Evolutionary conservation across 2,797 vertebrate genomes (phyloP), one percentile per base, ranked within the genome.

Genomic region (Brotula barbata): DNA sequence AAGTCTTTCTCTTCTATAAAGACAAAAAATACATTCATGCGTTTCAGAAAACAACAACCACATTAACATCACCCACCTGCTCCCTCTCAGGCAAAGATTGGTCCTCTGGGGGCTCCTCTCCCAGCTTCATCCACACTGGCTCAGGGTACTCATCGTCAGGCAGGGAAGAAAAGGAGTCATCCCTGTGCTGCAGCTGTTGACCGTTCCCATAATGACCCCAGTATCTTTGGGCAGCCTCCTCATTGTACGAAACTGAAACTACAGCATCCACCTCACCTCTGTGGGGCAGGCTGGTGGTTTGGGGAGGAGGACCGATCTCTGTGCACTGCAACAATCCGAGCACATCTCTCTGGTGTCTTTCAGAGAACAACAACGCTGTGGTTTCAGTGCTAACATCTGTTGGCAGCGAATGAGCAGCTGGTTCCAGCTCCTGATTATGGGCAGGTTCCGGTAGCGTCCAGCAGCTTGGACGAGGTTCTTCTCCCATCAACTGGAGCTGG

Each of bases 331-430:
- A 84, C 39, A 97, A 89, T 21, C 84, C 92, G 37, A 83, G 81
- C 60, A 96, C 58, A 64, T 95, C 93, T n/a, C 89, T 91, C 3
- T 91, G 88, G 64, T 91, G 90, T 0, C 84, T 87, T 51, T 95
- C 93, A 0, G 93, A 90, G 0, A 94, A 94, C 28, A 97, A 88
- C 55, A 97, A 86, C 2, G 95, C 94, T 0, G 90, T 87, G 34
- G 72, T 81, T 67, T 85, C 75, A 20, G 50, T 36, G 22, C 46
- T 58, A 33, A 68, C 48, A 0, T 84, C 79, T 22, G 71, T 33
- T 11, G 45, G 15, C 0, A 22, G 25, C 13, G 77, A 62, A 5
- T 74, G n/a, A 12, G 54, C 34, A 15, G 69, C 20, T 1, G 28
- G 0, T 1, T 79, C 36, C 0, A 19, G 43, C 31, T 41, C 45